phyloP scores from a whole-genome alignment of 2,113 vertebrate species.

The Apus apus region DNA sequence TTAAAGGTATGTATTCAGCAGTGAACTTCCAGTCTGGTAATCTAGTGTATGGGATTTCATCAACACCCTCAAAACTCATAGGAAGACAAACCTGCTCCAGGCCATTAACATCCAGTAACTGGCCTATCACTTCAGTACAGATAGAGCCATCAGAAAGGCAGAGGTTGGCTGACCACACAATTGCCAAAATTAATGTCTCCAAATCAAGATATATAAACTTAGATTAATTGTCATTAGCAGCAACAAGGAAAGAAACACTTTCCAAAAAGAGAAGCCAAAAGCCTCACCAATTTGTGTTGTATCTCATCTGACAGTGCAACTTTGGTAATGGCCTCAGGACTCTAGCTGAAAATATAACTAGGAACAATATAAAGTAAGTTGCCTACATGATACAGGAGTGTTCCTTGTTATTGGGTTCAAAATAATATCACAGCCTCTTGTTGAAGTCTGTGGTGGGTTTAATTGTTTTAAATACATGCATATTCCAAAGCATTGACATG shows the following conservation, averaged over 20 bases:
- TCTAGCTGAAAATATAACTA: neutral
- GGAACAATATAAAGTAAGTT: neutral
- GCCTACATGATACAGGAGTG: neutral
- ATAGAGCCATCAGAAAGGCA: neutral
- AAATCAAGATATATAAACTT: neutral
- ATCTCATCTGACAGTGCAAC: neutral
- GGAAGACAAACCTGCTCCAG: neutral
- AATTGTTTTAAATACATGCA: neutral
- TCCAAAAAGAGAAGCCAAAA: neutral
- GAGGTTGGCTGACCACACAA: neutral
- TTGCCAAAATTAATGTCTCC: neutral
- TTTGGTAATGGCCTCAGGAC: neutral
- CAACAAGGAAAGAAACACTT: neutral
- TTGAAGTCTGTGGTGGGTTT: neutral
- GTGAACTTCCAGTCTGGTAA: conserved; percentile 29
- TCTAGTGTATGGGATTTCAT: neutral
- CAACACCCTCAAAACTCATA: neutral
- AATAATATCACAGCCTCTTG: neutral
- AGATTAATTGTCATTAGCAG: neutral
- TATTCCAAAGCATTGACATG: neutral
- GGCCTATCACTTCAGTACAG: neutral
- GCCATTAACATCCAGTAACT: neutral
- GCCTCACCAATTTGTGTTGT: neutral
- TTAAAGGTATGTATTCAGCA: conserved; percentile 22
- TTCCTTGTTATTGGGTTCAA: neutral